Conservation (phyloP, 2,113 vertebrate species). For the Seriola rivoliana region DNA sequence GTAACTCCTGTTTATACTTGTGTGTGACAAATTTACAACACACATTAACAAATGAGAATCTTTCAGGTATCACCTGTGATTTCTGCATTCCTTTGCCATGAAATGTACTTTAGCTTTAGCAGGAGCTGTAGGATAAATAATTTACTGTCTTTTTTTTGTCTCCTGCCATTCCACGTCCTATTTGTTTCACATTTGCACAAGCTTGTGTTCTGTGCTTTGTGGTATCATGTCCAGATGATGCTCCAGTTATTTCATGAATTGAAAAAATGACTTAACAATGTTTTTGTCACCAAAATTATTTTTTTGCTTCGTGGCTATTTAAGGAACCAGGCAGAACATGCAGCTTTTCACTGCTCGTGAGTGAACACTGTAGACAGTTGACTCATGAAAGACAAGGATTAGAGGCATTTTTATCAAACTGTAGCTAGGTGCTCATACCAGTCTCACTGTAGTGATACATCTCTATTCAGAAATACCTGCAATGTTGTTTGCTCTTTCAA, state of each 20-base stretch:
- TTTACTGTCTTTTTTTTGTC: constrained; percentile 37
- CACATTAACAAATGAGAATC: constrained; percentile 50
- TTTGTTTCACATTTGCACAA: constrained; percentile 53
- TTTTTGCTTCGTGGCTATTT: constrained; percentile 28
- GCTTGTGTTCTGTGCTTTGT: constrained; percentile 50
- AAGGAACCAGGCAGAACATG: constrained; percentile 60
- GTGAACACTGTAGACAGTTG: constrained; percentile 31
- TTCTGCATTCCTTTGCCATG: constrained; percentile 75
- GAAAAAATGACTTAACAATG: constrained; percentile 1
- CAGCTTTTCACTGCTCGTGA: constrained; percentile 52
- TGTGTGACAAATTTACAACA: constrained; percentile 56
- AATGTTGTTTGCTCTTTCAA: constrained; percentile 36
- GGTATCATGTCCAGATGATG: constrained; percentile 33
- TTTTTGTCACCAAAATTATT: constrained; percentile 19
- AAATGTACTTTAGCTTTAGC: constrained; percentile 52
- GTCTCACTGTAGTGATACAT: constrained; percentile 57
- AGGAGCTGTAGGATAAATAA: constrained; percentile 36
- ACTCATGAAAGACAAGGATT: constrained; percentile 42
- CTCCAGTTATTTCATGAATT: constrained; percentile 16
- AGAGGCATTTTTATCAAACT: constrained; percentile 51
- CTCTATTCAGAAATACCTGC: constrained; percentile 57
- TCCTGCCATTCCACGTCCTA: constrained; percentile 64
- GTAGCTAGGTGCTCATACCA: constrained; percentile 54
- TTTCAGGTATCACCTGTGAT: constrained; percentile 60
- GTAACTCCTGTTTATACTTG: constrained; percentile 41